These are phyloP conservation scores for Proales similis DNA, from an alignment of 1,140 invertebrate genomes.

Conservation along the genomic window DNA sequence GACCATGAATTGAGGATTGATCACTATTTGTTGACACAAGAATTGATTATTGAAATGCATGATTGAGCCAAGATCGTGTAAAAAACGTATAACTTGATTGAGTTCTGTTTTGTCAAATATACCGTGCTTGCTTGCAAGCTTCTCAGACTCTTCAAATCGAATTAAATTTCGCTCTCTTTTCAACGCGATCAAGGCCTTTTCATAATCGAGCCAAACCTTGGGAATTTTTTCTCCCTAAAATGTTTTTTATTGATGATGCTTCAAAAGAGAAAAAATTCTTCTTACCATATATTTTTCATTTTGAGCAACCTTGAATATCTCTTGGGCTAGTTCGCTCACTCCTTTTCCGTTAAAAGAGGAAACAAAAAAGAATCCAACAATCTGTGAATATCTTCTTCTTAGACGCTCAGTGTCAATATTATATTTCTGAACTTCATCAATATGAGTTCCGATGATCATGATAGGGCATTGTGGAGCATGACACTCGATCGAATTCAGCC, in stretches of 20 bases:
- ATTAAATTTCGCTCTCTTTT: slow-evolving; percentile 34
- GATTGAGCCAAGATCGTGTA: slow-evolving; percentile 50
- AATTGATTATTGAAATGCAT: slow-evolving; percentile 50
- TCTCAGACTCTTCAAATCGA: background rate
- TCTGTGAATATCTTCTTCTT: slow-evolving; percentile 45
- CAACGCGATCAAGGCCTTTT: slow-evolving; percentile 39
- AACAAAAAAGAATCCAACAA: slow-evolving; percentile 46
- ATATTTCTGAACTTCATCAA: slow-evolving; percentile 47
- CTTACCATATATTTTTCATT: slow-evolving; percentile 38
- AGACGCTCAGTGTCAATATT: slow-evolving; percentile 43
- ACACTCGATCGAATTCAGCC: slow-evolving; percentile 51
- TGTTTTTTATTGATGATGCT: background rate
- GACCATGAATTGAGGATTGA: slow-evolving; percentile 52
- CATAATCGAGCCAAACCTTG: slow-evolving; percentile 47
- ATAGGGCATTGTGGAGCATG: slow-evolving; percentile 50
- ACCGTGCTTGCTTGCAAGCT: slow-evolving; percentile 1
- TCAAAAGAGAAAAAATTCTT: background rate
- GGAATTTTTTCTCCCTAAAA: slow-evolving; percentile 51
- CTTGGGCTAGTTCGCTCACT: slow-evolving; percentile 26
- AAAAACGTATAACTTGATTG: slow-evolving; percentile 46
- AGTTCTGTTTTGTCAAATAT: slow-evolving; percentile 40
- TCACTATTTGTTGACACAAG: slow-evolving; percentile 46
- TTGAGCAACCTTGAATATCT: slow-evolving; percentile 6
- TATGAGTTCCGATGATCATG: slow-evolving; percentile 49
- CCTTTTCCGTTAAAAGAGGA: slow-evolving; percentile 47